Evolutionary conservation across 2,797 vertebrate species (phyloP).

Genomic region (Megalops cyprinoides): DNA sequence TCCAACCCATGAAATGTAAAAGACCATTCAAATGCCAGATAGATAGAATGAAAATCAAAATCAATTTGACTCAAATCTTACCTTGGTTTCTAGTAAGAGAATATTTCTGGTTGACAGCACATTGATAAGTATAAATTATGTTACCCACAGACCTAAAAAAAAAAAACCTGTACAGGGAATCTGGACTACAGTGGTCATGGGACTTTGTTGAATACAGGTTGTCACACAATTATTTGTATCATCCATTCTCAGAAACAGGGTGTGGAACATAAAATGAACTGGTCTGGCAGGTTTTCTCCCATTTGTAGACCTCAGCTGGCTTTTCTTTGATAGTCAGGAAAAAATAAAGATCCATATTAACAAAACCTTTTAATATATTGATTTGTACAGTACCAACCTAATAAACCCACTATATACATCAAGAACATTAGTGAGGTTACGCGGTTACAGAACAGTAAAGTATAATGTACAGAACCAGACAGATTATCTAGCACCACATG

Average conservation of each 20-base stretch:
- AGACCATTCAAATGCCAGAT: background rate
- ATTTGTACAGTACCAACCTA: too few species aligned
- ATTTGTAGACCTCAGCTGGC: background rate
- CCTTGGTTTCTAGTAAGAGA: too few species aligned
- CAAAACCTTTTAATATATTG: too few species aligned
- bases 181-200: background rate
- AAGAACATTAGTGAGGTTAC: background rate
- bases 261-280: constrained; percentile 14
- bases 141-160: too few species aligned
- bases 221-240: constrained; percentile 4
- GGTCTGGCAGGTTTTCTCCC: constrained; percentile 1
- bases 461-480: background rate
- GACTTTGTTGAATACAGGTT: background rate
- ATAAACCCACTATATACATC: background rate
- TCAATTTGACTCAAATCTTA: too few species aligned
- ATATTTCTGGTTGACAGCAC: too few species aligned
- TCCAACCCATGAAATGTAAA: background rate
- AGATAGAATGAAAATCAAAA: background rate
- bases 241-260: background rate
- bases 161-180: background rate
- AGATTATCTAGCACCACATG: background rate
- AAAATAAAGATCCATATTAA: background rate
- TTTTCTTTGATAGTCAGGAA: background rate
- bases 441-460: background rate
- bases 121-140: too few species aligned